phyloP scores from a whole-genome alignment of 2,888 invertebrate genomes.

The Falcaria lacertinaria region DNA sequence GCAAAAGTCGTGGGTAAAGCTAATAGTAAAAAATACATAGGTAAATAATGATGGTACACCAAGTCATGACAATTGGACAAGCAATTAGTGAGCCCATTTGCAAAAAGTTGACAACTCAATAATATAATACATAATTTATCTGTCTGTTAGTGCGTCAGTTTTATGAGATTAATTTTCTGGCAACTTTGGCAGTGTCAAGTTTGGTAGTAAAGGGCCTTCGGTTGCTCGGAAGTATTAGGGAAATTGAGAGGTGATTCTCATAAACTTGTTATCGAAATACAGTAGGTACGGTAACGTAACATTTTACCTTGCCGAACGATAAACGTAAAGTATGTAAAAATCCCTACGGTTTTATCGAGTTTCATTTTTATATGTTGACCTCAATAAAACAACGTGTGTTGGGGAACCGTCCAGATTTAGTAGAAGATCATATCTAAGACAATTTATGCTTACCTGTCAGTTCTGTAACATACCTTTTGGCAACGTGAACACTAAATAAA shows the following conservation, averaged over 20 bases:
- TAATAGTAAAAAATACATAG: no score
- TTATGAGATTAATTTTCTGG: neutral
- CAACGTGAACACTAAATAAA: constrained; percentile 30
- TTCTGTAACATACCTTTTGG: constrained; percentile 15
- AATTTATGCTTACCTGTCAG: constrained; percentile 5
- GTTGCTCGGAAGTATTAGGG: no score
- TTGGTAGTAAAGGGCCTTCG: no score
- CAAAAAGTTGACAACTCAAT: constrained; percentile 1
- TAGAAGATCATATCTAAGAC: constrained; percentile 6
- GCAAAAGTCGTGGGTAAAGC: no score
- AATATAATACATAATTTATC: neutral
- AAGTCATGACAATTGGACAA: neutral
- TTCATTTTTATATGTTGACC: constrained; percentile 2
- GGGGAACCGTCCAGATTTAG: neutral
- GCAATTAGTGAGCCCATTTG: neutral
- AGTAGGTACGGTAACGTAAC: no score
- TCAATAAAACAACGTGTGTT: constrained; percentile 1
- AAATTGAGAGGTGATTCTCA: no score
- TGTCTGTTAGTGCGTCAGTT: neutral
- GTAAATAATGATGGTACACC: neutral
- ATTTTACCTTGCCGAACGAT: neutral
- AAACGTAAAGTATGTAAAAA: neutral
- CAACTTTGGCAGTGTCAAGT: neutral
- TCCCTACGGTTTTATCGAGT: neutral
- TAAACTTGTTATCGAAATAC: no score